Evolutionary conservation across 2,113 vertebrate species (phyloP).

Genomic region (Seriola dumerili): DNA sequence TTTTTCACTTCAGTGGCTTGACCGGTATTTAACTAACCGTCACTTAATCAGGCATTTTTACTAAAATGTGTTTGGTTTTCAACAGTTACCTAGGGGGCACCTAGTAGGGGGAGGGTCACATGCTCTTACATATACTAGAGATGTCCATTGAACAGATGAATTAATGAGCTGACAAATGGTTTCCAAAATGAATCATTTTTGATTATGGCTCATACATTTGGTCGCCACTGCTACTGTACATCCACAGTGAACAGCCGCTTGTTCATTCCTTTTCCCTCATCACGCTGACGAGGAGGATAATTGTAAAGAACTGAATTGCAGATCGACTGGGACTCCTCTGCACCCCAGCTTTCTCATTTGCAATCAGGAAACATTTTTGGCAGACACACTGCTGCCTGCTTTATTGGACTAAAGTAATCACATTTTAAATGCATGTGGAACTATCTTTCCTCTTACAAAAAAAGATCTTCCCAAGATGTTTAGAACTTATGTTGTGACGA

Average conservation of each 20-base stretch:
- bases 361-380: conserved; percentile 30
- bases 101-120: neutral
- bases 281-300: neutral
- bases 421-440: conserved; percentile 19
- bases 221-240: neutral
- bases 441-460: conserved; percentile 6
- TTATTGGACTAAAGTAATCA: conserved; percentile 28
- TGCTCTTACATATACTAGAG: neutral
- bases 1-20: conserved; percentile 57
- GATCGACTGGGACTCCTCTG: neutral
- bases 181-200: neutral
- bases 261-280: neutral
- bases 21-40: conserved; percentile 56
- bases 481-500: neutral
- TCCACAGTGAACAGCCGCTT: neutral
- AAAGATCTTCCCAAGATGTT: neutral
- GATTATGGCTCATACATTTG: neutral
- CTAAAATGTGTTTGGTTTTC: conserved; percentile 17
- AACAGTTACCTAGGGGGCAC: neutral
- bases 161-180: neutral
- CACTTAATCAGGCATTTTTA: conserved; percentile 41
- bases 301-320: neutral
- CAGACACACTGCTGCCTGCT: conserved; percentile 26
- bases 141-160: conserved; percentile 1
- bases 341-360: conserved; percentile 27